phyloP scores from a whole-genome alignment of 1,140 invertebrate species.

The Cotesia vestalis region DNA sequence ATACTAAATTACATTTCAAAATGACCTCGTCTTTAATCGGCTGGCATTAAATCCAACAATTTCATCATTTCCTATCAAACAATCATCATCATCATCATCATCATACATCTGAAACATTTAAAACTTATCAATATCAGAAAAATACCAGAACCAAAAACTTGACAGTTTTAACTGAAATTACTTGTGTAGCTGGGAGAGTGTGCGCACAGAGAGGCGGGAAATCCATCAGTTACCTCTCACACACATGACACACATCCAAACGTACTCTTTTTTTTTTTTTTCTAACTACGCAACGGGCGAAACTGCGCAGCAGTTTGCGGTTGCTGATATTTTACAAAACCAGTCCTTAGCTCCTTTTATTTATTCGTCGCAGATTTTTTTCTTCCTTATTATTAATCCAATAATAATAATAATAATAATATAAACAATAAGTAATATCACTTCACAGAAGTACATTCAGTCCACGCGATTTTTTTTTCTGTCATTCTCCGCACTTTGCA shows the following conservation, averaged over 20 bases:
- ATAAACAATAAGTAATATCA: not conserved
- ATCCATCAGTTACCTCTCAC: not conserved
- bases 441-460: too few species aligned
- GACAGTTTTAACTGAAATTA: constrained; percentile 15
- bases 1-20: not conserved
- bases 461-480: too few species aligned
- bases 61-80: too few species aligned
- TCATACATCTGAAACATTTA: too few species aligned
- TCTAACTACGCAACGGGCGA: constrained; percentile 22
- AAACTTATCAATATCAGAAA: too few species aligned
- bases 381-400: too few species aligned
- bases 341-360: not conserved
- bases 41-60: too few species aligned
- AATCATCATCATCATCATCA: too few species aligned
- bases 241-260: constrained; percentile 1
- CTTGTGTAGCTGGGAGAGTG: not conserved
- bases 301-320: constrained; percentile 19
- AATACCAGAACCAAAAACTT: not conserved
- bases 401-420: not conserved
- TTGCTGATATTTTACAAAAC: not conserved
- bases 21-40: constrained; percentile 1
- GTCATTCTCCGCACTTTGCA: too few species aligned
- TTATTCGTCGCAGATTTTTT: not conserved
- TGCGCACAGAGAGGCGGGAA: constrained; percentile 22
- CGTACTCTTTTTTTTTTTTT: not conserved